A percentile compares a stretch with the other conserved stretches of the same genome.
Conservation (phyloP, 2,797 vertebrate genomes). For the Caiman crocodilus region DNA sequence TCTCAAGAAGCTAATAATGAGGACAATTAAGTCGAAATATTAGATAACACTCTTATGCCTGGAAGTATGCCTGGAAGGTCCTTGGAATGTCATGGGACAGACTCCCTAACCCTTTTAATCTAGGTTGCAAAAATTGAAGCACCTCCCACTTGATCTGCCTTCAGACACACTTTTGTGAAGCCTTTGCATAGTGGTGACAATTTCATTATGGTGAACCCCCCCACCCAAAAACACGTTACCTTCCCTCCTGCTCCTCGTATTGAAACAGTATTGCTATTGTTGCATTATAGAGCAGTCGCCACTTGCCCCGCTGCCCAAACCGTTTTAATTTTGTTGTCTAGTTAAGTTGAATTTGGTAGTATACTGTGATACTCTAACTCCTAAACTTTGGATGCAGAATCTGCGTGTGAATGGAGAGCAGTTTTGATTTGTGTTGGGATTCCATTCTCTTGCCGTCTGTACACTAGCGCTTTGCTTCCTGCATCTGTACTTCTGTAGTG, state of each 20-base stretch:
- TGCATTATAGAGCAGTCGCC: neutral
- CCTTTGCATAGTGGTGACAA: neutral
- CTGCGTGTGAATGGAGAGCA: neutral
- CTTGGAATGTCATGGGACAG: neutral
- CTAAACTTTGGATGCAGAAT: neutral
- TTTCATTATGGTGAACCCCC: too few relatives aligned
- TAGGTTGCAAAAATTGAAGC: neutral
- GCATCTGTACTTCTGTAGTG: neutral
- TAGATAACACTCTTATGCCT: neutral
- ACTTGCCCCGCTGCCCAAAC: neutral
- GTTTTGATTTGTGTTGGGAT: neutral
- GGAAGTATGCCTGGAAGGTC: neutral
- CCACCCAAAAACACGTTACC: too few relatives aligned
- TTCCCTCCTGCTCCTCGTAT: neutral
- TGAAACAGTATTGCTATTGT: neutral
- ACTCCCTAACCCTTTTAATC: neutral
- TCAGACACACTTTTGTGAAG: neutral
- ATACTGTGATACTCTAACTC: neutral
- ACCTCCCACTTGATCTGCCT: neutral
- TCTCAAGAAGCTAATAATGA: conserved; percentile 29
- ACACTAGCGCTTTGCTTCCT: neutral
- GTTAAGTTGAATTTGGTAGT: neutral
- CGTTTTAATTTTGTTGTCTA: neutral
- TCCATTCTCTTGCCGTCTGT: neutral
- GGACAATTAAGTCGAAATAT: conserved; percentile 16